phyloP scores from a whole-genome alignment of 2,113 vertebrate genomes.

The Cyphomyrus plagiostoma region DNA sequence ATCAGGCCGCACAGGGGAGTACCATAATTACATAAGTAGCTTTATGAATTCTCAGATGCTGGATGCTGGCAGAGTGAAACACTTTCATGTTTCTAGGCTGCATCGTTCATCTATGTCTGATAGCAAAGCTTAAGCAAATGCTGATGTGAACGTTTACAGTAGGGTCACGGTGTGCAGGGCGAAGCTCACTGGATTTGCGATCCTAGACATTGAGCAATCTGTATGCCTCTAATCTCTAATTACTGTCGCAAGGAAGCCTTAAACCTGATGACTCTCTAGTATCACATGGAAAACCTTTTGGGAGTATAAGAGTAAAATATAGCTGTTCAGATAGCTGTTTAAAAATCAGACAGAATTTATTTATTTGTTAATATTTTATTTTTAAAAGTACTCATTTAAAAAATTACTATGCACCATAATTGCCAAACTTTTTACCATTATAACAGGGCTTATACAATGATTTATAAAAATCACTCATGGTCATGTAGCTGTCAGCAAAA shows the following conservation, averaged over 20 bases:
- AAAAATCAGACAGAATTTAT: not conserved
- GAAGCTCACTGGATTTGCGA: not conserved
- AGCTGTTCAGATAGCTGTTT: not conserved
- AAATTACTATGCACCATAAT: not conserved
- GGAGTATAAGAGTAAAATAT: not conserved
- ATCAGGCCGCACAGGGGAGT: not conserved
- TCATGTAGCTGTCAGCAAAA: not conserved
- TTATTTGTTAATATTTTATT: not conserved
- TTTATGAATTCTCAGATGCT: not conserved
- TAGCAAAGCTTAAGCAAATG: not conserved
- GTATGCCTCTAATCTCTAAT: not conserved
- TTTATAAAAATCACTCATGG: not conserved
- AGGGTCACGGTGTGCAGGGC: not conserved
- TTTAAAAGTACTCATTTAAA: not conserved
- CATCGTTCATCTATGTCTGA: not conserved
- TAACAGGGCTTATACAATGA: not conserved
- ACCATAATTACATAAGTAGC: not conserved
- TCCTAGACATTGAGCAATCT: not conserved
- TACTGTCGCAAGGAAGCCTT: not conserved
- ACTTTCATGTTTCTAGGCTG: not conserved
- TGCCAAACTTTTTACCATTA: not conserved
- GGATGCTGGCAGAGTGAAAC: not conserved
- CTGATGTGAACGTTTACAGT: not conserved
- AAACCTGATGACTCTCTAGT: not conserved
- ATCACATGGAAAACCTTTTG: not conserved